Conservation (phyloP, 2,888 invertebrate genomes). For the Busseola fusca region DNA sequence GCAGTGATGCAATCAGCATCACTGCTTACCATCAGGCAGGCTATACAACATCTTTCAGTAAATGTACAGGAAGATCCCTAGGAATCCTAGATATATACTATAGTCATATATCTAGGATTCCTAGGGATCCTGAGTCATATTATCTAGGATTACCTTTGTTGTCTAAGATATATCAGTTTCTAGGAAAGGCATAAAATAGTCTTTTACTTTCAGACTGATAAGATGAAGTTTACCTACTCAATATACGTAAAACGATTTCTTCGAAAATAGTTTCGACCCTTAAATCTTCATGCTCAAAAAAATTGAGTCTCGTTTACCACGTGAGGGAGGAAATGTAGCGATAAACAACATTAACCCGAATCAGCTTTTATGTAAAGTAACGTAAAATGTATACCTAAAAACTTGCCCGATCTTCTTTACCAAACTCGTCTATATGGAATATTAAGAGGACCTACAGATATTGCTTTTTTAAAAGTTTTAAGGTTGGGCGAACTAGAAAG, state of each 20-base stretch:
- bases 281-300: conserved; percentile 24
- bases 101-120: background rate
- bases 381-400: conserved; percentile 19
- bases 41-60: no score
- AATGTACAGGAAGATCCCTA: no score
- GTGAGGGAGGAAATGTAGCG: conserved; percentile 8
- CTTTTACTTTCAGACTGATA: background rate
- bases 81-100: conserved; percentile 22
- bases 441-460: conserved; percentile 8
- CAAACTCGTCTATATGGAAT: conserved; percentile 15
- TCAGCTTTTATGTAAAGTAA: conserved; percentile 29
- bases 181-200: no score
- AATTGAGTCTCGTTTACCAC: conserved; percentile 6
- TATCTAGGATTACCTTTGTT: background rate
- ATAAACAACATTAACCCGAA: conserved; percentile 39
- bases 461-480: conserved; percentile 9
- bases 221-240: background rate
- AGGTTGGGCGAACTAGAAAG: background rate
- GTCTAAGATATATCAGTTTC: background rate
- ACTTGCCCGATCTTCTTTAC: conserved; percentile 11
- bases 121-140: no score
- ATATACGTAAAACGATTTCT: conserved; percentile 8
- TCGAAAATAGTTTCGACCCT: background rate
- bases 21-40: no score
- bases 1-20: no score